Percentiles rank a stretch among this genome's conserved stretches.
Conservation (phyloP, 2,888 invertebrate genomes). For the Pedicia rivosa region DNA sequence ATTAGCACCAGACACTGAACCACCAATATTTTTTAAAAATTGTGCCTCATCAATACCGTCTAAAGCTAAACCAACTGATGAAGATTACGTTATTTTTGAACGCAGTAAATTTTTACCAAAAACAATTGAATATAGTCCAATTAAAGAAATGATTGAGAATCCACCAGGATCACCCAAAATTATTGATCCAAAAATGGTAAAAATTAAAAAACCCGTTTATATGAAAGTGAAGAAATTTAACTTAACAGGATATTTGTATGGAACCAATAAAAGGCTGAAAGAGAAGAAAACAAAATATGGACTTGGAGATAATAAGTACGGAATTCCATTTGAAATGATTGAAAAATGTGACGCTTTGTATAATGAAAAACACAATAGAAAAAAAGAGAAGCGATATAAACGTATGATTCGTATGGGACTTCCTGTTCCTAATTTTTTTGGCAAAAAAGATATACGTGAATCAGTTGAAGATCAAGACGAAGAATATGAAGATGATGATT, state of each 20-base stretch:
- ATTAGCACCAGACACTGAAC: slow-evolving; percentile 19
- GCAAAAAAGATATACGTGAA: neutral
- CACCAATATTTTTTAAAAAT: slow-evolving; percentile 18
- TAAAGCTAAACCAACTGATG: neutral
- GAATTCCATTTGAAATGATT: slow-evolving; percentile 4
- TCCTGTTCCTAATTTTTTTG: no score
- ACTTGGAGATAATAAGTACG: slow-evolving; percentile 1
- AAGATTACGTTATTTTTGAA: slow-evolving; percentile 3
- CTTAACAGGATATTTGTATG: slow-evolving; percentile 22
- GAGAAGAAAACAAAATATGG: no score
- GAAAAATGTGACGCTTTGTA: no score
- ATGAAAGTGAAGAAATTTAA: slow-evolving; percentile 25
- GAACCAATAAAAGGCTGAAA: slow-evolving; percentile 9
- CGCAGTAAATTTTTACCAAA: slow-evolving; percentile 6
- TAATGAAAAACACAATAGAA: neutral
- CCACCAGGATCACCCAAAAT: slow-evolving; percentile 21
- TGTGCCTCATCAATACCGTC: slow-evolving; percentile 16
- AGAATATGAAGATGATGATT: neutral
- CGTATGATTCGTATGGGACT: no score
- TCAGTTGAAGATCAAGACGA: slow-evolving; percentile 5
- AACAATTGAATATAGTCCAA: slow-evolving; percentile 11
- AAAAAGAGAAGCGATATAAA: neutral
- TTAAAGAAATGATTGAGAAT: slow-evolving; percentile 17
- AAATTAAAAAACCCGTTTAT: slow-evolving; percentile 20
- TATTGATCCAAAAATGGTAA: slow-evolving; percentile 20